Percentiles rank a stretch among this genome's conserved stretches.
These are phyloP conservation scores for Chydorus sphaericus DNA, from an alignment of 2,888 invertebrate genomes.

Conservation along the genomic window DNA sequence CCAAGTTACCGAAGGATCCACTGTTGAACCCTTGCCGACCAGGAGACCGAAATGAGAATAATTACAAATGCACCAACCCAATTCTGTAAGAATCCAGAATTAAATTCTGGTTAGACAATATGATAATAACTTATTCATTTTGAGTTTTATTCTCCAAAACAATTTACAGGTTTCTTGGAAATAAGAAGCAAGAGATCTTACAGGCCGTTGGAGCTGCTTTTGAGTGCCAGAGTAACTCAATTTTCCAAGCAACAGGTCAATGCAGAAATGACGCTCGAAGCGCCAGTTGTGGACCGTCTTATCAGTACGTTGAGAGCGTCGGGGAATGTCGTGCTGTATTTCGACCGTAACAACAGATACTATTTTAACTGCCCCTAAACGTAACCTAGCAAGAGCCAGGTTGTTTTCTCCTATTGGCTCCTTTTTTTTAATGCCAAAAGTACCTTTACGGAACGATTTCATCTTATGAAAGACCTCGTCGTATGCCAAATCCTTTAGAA, in stretches of 20 bases:
- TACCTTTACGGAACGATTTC: too few species aligned
- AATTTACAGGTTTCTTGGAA: too few species aligned
- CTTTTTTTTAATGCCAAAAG: too few species aligned
- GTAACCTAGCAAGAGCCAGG: too few species aligned
- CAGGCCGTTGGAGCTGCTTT: neutral
- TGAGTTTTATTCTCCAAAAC: neutral
- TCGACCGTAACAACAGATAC: too few species aligned
- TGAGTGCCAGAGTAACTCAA: neutral
- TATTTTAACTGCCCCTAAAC: too few species aligned
- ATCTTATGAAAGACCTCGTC: too few species aligned
- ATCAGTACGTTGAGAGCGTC: neutral
- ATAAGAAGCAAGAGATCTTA: too few species aligned
- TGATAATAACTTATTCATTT: too few species aligned
- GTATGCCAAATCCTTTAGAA: too few species aligned
- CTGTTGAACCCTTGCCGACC: constrained; percentile 1
- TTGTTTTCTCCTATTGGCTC: too few species aligned
- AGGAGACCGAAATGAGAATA: constrained; percentile 5
- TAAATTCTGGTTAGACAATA: neutral
- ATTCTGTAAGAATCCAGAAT: neutral
- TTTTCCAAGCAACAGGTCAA: neutral
- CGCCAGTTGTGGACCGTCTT: neutral
- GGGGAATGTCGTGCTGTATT: too few species aligned
- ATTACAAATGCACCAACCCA: constrained; percentile 11
- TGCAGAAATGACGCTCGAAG: neutral
- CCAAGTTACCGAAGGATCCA: neutral